Evolutionary conservation across 2,888 invertebrate genomes (phyloP).

Genomic region (Acleris emargana): DNA sequence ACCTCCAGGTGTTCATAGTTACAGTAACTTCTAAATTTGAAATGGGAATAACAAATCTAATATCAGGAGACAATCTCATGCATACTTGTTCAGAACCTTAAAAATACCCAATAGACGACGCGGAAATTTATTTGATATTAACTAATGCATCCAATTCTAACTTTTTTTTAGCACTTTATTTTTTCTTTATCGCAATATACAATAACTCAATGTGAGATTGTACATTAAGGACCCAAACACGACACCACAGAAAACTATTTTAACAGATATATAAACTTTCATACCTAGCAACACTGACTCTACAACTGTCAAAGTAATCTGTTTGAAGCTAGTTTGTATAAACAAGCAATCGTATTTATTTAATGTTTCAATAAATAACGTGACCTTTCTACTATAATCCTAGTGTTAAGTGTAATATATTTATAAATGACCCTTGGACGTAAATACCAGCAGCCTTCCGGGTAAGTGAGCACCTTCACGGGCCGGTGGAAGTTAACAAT

Average conservation of each 20-base stretch:
- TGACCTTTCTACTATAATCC: constrained; percentile 2
- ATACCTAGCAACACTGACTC: constrained; percentile 18
- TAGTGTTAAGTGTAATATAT: constrained; percentile 45
- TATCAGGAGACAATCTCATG: too few species aligned
- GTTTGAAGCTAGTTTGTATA: constrained; percentile 28
- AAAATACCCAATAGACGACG: too few species aligned
- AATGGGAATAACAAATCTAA: too few species aligned
- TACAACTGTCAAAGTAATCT: constrained; percentile 32
- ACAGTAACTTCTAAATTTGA: too few species aligned
- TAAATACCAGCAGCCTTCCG: constrained; percentile 80
- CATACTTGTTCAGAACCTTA: too few species aligned
- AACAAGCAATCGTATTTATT: constrained; percentile 25
- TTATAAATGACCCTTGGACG: constrained; percentile 79
- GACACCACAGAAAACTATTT: neutral
- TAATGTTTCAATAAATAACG: constrained; percentile 22
- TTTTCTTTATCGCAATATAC: too few species aligned
- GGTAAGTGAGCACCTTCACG: constrained; percentile 72
- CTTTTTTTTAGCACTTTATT: too few species aligned
- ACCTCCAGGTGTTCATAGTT: too few species aligned
- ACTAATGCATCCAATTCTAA: too few species aligned
- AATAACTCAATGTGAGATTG: neutral
- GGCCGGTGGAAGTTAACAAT: constrained; percentile 63
- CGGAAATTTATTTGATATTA: too few species aligned
- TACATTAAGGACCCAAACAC: neutral
- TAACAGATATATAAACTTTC: neutral